These are phyloP conservation scores for Sipha maydis DNA, from an alignment of 2,888 invertebrate species.

Conservation along the genomic window DNA sequence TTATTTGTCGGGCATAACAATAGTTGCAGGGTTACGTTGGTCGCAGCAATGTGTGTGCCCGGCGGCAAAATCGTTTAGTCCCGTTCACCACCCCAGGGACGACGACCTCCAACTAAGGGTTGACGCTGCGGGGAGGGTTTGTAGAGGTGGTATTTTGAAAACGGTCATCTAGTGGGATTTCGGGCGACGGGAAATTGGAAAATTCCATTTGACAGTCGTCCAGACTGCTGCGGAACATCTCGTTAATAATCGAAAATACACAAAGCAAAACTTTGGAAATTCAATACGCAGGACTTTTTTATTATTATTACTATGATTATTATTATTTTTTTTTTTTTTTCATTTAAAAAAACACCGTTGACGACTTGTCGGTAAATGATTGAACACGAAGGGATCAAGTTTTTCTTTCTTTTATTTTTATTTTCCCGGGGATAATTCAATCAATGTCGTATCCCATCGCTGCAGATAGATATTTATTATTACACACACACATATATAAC, in stretches of 20 bases:
- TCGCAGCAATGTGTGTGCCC: neutral
- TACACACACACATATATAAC: neutral
- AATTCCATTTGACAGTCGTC: slow-evolving; percentile 20
- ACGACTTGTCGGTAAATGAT: slow-evolving; percentile 37
- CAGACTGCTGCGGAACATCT: neutral
- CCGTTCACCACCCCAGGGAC: neutral
- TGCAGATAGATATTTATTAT: neutral
- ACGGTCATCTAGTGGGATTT: slow-evolving; percentile 6
- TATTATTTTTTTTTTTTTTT: slow-evolving; percentile 1
- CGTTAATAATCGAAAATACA: slow-evolving; percentile 29
- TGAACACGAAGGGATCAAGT: slow-evolving; percentile 18
- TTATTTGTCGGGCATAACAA: slow-evolving; percentile 16
- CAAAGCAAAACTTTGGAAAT: slow-evolving; percentile 24
- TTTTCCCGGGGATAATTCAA: slow-evolving; percentile 5
- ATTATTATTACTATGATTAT: neutral
- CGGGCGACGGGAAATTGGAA: slow-evolving; percentile 35
- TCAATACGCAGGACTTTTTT: neutral
- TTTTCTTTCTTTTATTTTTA: neutral
- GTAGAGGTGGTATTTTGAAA: slow-evolving; percentile 13
- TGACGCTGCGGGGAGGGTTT: neutral
- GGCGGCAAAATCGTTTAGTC: slow-evolving; percentile 1
- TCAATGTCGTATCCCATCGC: slow-evolving; percentile 6
- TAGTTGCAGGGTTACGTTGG: neutral
- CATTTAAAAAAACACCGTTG: slow-evolving; percentile 16
- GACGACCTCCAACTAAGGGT: neutral